Conservation (phyloP, 2,888 invertebrate species). For the Nephrotoma flavescens region DNA sequence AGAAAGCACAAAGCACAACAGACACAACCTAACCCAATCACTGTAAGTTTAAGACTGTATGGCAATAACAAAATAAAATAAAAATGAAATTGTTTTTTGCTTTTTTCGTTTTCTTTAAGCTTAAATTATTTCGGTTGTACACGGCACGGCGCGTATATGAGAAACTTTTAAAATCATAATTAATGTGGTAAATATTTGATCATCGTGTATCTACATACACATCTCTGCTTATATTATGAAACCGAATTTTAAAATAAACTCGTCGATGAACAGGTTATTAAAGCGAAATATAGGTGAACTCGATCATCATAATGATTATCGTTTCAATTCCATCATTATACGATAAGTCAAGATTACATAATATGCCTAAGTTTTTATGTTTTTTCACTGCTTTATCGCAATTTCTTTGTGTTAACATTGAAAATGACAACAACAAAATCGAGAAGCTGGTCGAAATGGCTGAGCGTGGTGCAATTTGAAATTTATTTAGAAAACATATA, state of each 20-base stretch:
- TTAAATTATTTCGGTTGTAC: not conserved
- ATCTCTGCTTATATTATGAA: not conserved
- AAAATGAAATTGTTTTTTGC: not conserved
- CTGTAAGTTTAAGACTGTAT: not conserved
- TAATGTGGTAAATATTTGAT: not conserved
- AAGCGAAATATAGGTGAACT: not conserved
- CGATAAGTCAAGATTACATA: not conserved
- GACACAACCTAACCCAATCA: not conserved
- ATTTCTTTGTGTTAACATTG: too few species aligned
- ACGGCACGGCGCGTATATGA: not conserved
- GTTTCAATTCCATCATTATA: not conserved
- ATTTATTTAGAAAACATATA: too few species aligned
- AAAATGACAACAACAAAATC: too few species aligned
- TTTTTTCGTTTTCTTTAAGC: not conserved
- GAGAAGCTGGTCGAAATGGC: too few species aligned
- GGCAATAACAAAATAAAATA: not conserved
- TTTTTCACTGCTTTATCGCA: too few species aligned
- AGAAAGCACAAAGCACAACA: not conserved
- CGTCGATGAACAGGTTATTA: not conserved
- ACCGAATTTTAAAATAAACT: not conserved
- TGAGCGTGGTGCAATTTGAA: too few species aligned
- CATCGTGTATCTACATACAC: not conserved
- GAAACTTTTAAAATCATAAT: not conserved
- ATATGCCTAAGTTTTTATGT: not conserved
- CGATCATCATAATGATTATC: not conserved